Evolutionary conservation across 2,113 vertebrate species (phyloP).

Genomic region (Corapipo altera): DNA sequence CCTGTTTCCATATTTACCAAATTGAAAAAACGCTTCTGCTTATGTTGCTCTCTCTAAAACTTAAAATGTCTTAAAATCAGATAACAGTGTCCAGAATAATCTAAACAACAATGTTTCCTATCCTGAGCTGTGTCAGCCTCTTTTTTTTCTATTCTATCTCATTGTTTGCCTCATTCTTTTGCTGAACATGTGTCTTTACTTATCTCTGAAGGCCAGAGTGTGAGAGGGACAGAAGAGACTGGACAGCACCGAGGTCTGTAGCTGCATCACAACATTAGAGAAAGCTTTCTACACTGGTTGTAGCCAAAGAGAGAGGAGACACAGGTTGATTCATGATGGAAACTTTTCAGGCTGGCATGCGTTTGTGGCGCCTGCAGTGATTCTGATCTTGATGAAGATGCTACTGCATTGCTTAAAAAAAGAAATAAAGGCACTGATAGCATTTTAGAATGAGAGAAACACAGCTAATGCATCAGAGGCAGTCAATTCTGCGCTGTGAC

Average conservation of each 20-base stretch:
- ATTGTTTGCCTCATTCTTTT: slow-evolving; percentile 9
- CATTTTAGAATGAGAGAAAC: not conserved
- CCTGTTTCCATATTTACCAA: not conserved
- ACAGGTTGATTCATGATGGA: not conserved
- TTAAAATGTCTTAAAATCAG: slow-evolving; percentile 17
- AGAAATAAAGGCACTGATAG: not conserved
- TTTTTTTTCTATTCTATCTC: not conserved
- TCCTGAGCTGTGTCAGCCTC: not conserved
- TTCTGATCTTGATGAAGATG: not conserved
- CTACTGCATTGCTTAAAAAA: not conserved
- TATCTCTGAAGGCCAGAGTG: not conserved
- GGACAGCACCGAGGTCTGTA: not conserved
- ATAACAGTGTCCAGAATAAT: not conserved
- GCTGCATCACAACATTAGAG: fast-evolving
- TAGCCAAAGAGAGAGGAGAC: not conserved
- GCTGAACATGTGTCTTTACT: not conserved
- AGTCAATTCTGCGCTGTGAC: not conserved
- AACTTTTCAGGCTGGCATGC: not conserved
- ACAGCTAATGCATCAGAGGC: not conserved
- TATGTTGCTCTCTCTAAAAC: not conserved
- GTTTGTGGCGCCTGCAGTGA: not conserved
- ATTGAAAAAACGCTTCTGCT: not conserved
- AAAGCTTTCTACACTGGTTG: not conserved
- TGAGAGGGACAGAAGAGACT: not conserved
- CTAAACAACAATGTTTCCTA: not conserved